A percentile compares a stretch with the other conserved stretches of the same genome.
Conservation (phyloP, 1,140 invertebrate genomes). For the Meloidogyne exigua region DNA sequence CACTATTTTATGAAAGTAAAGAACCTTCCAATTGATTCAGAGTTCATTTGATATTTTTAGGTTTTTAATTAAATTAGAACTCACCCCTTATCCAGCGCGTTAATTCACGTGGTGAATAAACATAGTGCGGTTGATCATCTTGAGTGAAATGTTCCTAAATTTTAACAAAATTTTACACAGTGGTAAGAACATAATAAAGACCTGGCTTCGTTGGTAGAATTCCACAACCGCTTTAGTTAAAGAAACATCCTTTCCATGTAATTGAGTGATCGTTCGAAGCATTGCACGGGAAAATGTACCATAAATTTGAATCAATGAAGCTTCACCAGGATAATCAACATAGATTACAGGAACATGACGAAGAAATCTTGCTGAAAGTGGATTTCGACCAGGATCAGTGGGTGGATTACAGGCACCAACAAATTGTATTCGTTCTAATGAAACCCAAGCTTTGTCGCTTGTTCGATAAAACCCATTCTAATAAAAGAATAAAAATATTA, state of each 20-base stretch:
- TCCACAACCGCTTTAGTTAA: conserved; percentile 98
- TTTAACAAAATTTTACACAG: conserved; percentile 14
- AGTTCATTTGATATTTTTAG: no score
- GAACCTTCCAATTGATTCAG: no score
- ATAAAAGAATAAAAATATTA: conserved; percentile 19
- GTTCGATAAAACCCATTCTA: conserved; percentile 76
- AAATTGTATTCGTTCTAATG: conserved; percentile 95
- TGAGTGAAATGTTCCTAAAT: conserved; percentile 86
- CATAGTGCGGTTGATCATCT: conserved; percentile 99
- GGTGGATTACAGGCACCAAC: conserved; percentile 99
- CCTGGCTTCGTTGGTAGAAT: conserved; percentile 90
- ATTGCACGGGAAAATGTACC: conserved; percentile 96
- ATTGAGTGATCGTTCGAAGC: conserved; percentile 82
- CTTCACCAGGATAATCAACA: conserved; percentile 97
- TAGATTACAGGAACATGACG: conserved; percentile 96
- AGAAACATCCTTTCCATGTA: conserved; percentile 88
- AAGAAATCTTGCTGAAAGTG: conserved; percentile 84
- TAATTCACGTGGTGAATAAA: conserved; percentile 90
- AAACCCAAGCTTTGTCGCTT: conserved; percentile 92
- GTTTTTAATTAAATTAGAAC: no score
- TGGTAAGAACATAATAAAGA: conserved; percentile 36
- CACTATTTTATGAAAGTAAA: no score
- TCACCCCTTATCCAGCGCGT: conserved; percentile 98
- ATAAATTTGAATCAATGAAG: conserved; percentile 83
- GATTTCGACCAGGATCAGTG: conserved; percentile 96